These are phyloP conservation scores for Catocala sponsa DNA, from an alignment of 2,888 invertebrate genomes.

Conservation along the genomic window DNA sequence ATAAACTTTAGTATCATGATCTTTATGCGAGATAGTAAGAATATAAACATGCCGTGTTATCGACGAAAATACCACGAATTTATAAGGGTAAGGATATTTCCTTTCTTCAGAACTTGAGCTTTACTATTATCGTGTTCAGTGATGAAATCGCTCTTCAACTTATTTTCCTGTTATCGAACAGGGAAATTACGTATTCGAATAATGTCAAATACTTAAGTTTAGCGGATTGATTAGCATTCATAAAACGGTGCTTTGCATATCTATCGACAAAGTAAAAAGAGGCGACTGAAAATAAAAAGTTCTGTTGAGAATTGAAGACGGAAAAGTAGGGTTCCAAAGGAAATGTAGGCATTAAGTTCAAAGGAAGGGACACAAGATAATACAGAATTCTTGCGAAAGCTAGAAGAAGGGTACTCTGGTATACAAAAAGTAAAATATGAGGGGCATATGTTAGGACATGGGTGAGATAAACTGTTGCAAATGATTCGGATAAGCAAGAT, in stretches of 20 bases:
- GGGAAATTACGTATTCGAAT: slow-evolving; percentile 38
- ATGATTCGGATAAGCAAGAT: slow-evolving; percentile 25
- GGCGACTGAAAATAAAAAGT: slow-evolving; percentile 2
- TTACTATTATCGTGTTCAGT: slow-evolving; percentile 22
- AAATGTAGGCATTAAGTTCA: slow-evolving; percentile 1
- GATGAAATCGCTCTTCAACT: slow-evolving; percentile 24
- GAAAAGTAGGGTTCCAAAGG: background rate
- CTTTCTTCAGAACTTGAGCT: slow-evolving; percentile 17
- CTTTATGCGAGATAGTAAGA: slow-evolving; percentile 37
- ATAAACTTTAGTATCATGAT: slow-evolving; percentile 44
- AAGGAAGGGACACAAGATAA: background rate
- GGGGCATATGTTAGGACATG: slow-evolving; percentile 11
- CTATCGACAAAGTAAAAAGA: slow-evolving; percentile 7
- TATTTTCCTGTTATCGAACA: slow-evolving; percentile 25
- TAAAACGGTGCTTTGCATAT: slow-evolving; percentile 22
- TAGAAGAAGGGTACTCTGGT: slow-evolving; percentile 3
- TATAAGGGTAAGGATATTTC: slow-evolving; percentile 20
- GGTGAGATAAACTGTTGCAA: slow-evolving; percentile 25
- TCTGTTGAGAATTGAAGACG: slow-evolving; percentile 3
- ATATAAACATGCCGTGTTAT: slow-evolving; percentile 33
- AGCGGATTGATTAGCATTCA: slow-evolving; percentile 35
- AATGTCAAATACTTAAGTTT: slow-evolving; percentile 33
- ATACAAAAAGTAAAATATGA: slow-evolving; percentile 11
- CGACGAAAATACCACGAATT: slow-evolving; percentile 18
- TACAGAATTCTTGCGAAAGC: slow-evolving; percentile 1